Evolutionary conservation across 2,797 vertebrate species (phyloP).

Genomic region (Lates japonicus): DNA sequence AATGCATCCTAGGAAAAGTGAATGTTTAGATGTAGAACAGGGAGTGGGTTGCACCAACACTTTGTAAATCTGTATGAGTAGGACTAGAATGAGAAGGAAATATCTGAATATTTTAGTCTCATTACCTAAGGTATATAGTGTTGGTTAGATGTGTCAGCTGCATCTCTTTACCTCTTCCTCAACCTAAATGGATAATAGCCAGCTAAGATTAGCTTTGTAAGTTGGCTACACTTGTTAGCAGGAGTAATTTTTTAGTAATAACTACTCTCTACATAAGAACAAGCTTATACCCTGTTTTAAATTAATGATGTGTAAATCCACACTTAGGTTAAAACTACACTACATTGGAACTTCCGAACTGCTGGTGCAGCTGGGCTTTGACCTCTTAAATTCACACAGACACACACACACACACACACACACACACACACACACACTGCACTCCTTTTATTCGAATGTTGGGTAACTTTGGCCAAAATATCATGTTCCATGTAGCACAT

Average conservation of each 20-base stretch:
- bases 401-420: no score
- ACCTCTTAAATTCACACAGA: not conserved
- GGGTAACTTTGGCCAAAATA: not conserved
- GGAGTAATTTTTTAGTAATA: not conserved
- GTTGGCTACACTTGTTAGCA: not conserved
- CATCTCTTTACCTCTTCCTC: not conserved
- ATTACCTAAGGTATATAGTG: no score
- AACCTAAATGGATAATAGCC: not conserved
- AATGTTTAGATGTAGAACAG: not conserved
- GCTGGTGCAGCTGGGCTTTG: not conserved
- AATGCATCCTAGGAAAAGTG: not conserved
- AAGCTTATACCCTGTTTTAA: not conserved
- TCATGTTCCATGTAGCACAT: constrained; percentile 18
- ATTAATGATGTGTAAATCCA: not conserved
- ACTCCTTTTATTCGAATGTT: no score
- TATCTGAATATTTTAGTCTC: no score
- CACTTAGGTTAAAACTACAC: not conserved
- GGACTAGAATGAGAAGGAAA: no score
- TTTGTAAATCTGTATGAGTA: no score
- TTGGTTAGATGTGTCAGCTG: no score
- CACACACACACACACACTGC: no score
- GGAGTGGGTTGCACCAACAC: no score
- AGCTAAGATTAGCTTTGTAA: not conserved
- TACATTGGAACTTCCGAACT: not conserved
- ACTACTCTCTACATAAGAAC: not conserved